Percentiles rank a stretch among this genome's conserved stretches.
These are phyloP conservation scores for Rapana venosa DNA, from an alignment of 2,888 invertebrate genomes.

Conservation along the genomic window DNA sequence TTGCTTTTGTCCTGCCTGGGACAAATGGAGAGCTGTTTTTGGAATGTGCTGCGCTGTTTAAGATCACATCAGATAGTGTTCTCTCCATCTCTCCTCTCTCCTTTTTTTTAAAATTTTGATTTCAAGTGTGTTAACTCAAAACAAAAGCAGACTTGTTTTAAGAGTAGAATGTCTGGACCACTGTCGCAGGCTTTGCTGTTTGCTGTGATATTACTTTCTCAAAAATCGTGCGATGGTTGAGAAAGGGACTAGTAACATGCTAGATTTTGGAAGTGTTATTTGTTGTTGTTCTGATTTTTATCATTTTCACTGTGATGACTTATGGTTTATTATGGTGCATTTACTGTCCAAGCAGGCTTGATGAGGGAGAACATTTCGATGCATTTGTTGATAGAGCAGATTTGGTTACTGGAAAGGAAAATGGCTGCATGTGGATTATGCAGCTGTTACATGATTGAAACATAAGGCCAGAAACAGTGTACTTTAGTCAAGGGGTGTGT, in stretches of 20 bases:
- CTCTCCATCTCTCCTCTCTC: neutral
- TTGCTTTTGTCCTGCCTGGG: neutral
- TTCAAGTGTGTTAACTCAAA: neutral
- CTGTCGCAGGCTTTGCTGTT: slow-evolving; percentile 14
- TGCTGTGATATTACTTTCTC: slow-evolving; percentile 22
- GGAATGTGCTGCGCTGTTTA: neutral
- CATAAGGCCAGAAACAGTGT: neutral
- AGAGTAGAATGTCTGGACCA: neutral
- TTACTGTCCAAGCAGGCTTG: neutral
- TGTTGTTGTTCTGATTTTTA: neutral
- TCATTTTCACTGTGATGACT: neutral
- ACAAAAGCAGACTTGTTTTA: slow-evolving; percentile 3
- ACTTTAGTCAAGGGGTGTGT: no score
- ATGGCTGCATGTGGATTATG: neutral
- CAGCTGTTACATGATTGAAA: neutral
- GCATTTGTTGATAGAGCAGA: neutral
- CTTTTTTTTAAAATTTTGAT: neutral
- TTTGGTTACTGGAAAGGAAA: neutral
- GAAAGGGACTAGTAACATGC: neutral
- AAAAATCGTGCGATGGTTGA: neutral
- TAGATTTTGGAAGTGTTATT: neutral
- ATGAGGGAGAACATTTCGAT: neutral
- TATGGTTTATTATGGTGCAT: neutral
- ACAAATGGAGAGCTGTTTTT: neutral
- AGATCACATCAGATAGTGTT: neutral